These are phyloP conservation scores for Polyommatus iphigenia DNA, from an alignment of 2,888 invertebrate genomes.

Conservation along the genomic window DNA sequence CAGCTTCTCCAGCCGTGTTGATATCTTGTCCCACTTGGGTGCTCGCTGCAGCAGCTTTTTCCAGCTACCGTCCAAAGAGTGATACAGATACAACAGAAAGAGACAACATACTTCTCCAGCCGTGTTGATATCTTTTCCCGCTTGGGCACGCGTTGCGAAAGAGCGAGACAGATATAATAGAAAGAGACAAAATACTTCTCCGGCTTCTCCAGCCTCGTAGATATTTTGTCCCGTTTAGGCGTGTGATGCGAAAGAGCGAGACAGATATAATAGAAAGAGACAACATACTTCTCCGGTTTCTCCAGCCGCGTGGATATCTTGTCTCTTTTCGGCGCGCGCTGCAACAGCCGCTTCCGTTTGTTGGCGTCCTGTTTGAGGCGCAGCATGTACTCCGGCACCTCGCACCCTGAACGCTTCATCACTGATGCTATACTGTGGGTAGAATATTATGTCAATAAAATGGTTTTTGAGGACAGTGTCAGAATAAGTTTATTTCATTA, in stretches of 20 bases:
- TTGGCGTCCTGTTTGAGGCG: slow-evolving; percentile 84
- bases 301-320: slow-evolving; percentile 82
- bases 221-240: too few species aligned
- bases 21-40: too few species aligned
- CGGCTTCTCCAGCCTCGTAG: not conserved
- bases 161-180: not conserved
- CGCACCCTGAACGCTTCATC: slow-evolving; percentile 94
- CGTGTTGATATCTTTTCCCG: too few species aligned
- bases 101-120: too few species aligned
- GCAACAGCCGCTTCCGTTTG: slow-evolving; percentile 78
- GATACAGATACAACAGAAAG: too few species aligned
- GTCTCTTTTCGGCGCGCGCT: slow-evolving; percentile 83
- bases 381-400: slow-evolving; percentile 95
- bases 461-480: too few species aligned
- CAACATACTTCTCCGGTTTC: slow-evolving; percentile 60
- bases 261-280: not conserved
- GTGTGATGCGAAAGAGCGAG: not conserved
- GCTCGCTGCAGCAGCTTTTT: too few species aligned
- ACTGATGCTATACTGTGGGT: slow-evolving; percentile 90
- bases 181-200: not conserved
- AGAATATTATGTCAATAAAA: too few species aligned
- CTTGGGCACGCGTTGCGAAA: too few species aligned
- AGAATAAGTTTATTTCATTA: too few species aligned
- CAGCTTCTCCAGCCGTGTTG: not conserved
- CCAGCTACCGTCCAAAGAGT: too few species aligned